A percentile compares a stretch with the other conserved stretches of the same genome.
phyloP scores from a whole-genome alignment of 1,140 invertebrate species.

The Apis florea region DNA sequence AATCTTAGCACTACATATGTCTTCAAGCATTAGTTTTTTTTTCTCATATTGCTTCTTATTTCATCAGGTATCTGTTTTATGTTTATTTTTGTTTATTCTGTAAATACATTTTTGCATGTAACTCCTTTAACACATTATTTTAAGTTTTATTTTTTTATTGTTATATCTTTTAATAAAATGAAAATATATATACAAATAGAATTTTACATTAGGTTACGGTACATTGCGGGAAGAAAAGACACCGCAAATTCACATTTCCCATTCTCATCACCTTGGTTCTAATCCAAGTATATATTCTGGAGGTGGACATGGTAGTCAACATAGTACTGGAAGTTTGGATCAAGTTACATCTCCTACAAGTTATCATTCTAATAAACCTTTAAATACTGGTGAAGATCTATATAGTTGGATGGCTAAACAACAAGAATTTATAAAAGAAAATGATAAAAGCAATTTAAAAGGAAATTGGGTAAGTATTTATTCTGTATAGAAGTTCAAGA shows the following conservation, averaged over 20 bases:
- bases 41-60: slow-evolving; percentile 30
- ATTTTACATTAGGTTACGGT: slow-evolving; percentile 83
- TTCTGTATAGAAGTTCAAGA: neutral
- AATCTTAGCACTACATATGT: neutral
- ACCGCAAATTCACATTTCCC: slow-evolving; percentile 74
- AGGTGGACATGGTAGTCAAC: slow-evolving; percentile 79
- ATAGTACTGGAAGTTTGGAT: slow-evolving; percentile 78
- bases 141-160: neutral
- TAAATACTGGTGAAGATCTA: slow-evolving; percentile 87
- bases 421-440: slow-evolving; percentile 84
- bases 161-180: neutral
- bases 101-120: neutral
- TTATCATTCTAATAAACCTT: slow-evolving; percentile 71
- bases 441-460: slow-evolving; percentile 77
- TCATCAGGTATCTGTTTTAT: slow-evolving; percentile 2
- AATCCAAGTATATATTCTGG: slow-evolving; percentile 84
- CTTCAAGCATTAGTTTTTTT: neutral
- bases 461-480: slow-evolving; percentile 76
- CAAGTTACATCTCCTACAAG: slow-evolving; percentile 74
- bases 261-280: slow-evolving; percentile 80
- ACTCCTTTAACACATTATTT: neutral
- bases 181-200: slow-evolving; percentile 20
- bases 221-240: slow-evolving; percentile 87
- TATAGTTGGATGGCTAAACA: slow-evolving; percentile 98
- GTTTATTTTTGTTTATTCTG: slow-evolving; percentile 15